Evolutionary conservation across 2,888 invertebrate genomes (phyloP).

Genomic region (Melitaea athalia): DNA sequence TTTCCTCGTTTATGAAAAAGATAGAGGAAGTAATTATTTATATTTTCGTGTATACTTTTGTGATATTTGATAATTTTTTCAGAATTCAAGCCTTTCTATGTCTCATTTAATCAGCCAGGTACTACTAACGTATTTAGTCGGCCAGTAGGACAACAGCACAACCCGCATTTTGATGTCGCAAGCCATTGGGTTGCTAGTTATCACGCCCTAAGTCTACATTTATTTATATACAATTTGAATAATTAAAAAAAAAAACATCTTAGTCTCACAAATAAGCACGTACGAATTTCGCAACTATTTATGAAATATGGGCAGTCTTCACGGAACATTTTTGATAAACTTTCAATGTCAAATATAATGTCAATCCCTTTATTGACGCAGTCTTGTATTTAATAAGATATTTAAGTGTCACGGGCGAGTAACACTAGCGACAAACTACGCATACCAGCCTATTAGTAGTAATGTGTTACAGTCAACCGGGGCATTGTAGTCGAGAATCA

Average conservation of each 20-base stretch:
- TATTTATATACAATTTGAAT: not conserved
- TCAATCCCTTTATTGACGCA: slow-evolving; percentile 44
- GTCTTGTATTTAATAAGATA: slow-evolving; percentile 56
- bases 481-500: slow-evolving; percentile 23
- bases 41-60: not conserved
- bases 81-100: slow-evolving; percentile 34
- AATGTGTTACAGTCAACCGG: slow-evolving; percentile 30
- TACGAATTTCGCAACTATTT: slow-evolving; percentile 13
- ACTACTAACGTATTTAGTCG: slow-evolving; percentile 50
- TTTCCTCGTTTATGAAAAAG: not conserved
- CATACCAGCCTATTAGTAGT: slow-evolving; percentile 38
- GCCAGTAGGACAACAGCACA: slow-evolving; percentile 55
- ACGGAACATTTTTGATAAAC: slow-evolving; percentile 35
- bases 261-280: not conserved
- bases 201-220: slow-evolving; percentile 29
- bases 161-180: slow-evolving; percentile 64
- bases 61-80: slow-evolving; percentile 29
- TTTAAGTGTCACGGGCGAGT: slow-evolving; percentile 51
- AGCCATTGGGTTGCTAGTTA: slow-evolving; percentile 42
- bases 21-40: not conserved
- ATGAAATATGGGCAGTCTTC: slow-evolving; percentile 11
- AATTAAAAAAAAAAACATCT: not conserved
- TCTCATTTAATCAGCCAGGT: slow-evolving; percentile 41
- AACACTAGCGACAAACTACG: slow-evolving; percentile 37
- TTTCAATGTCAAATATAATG: slow-evolving; percentile 53